Base-by-base conservation (phyloP, 2,888 invertebrate genomes). In the Mythimna pallens region DNA sequence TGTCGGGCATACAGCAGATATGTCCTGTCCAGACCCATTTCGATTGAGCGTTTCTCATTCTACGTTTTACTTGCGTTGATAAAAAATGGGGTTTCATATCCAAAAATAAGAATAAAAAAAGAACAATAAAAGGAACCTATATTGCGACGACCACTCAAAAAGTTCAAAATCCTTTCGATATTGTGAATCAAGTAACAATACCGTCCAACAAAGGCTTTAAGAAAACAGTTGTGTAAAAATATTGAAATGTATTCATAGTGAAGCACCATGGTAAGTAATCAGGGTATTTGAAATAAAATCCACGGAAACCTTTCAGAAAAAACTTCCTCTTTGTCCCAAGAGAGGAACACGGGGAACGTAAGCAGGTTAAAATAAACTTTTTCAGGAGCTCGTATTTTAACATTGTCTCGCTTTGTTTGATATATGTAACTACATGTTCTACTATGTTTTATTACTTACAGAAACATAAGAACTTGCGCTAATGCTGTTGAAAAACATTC, bases 211-310 rank as follows among this genome's bases (percentile, higher is more conserved):
- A 81, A 81, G 63, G 74, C 76, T 62, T 70, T 71, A 81, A 70
- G 73, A 66, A 78, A 84, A 81, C 78, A 71, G 76, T 80, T 81
- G 76, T 80, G 79, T 66, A 77, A 81, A 90, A 89, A 86, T 92
- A 92, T 93, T 92, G 86, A 91, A 92, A 93, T 92, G 84, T 91
- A 93, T 93, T 92, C 91, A 85, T 81, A 89, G 90, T 82, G 88
- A 90, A 92, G 84, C 84, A 80, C 83, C 86, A 82, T 86, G 82
- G 86, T 87, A 87, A 90, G 88, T 86, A 87, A 88, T 86, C 88
- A 88, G 84, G 88, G 86, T 87, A 87, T 84, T 88, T 87, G 85
- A 89, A 90, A 92, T 90, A 93, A 91, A 91, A 91, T 90, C 89
- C 84, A 88, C 85, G 82, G 83, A 88, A 92, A 89, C 90, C 91